Evolutionary conservation across 2,113 vertebrate species (phyloP).

Genomic region (Syrrhaptes paradoxus): DNA sequence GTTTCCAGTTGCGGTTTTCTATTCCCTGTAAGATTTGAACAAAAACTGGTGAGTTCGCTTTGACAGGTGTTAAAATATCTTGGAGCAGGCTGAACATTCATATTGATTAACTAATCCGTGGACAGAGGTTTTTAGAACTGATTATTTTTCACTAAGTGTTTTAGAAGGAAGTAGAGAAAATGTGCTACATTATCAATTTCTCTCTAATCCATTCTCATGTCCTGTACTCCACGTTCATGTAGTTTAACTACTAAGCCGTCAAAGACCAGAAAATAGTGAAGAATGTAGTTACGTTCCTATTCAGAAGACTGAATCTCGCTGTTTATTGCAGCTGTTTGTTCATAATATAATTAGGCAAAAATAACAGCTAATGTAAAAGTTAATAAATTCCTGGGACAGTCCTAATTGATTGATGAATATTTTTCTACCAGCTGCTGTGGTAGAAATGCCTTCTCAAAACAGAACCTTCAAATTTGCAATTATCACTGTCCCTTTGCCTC

Average conservation of each 20-base stretch:
- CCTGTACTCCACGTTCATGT: slow-evolving; percentile 15
- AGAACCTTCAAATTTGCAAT: background rate
- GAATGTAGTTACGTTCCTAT: slow-evolving; percentile 13
- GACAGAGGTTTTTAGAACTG: slow-evolving; percentile 48
- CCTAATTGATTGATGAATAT: slow-evolving; percentile 35
- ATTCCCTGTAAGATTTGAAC: slow-evolving; percentile 65
- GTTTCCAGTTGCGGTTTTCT: slow-evolving; percentile 47
- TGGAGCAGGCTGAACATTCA: slow-evolving; percentile 25
- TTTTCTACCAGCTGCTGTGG: background rate
- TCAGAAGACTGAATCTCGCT: background rate
- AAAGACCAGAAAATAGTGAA: slow-evolving; percentile 26
- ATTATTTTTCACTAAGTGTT: slow-evolving; percentile 57
- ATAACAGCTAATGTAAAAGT: slow-evolving; percentile 33
- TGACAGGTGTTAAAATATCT: slow-evolving; percentile 73
- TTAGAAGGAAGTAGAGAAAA: slow-evolving; percentile 26
- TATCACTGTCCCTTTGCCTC: background rate
- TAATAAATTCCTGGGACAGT: slow-evolving; percentile 36
- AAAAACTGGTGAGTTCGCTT: slow-evolving; percentile 64
- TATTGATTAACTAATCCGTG: slow-evolving; percentile 74
- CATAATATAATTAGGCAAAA: slow-evolving; percentile 29
- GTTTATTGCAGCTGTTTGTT: slow-evolving; percentile 38
- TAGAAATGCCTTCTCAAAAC: background rate
- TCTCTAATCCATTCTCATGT: slow-evolving; percentile 59
- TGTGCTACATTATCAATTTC: slow-evolving; percentile 60
- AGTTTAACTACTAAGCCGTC: slow-evolving; percentile 59